Conservation (phyloP, 1,140 invertebrate species). For the Pseudomyrmex cubaensis region DNA sequence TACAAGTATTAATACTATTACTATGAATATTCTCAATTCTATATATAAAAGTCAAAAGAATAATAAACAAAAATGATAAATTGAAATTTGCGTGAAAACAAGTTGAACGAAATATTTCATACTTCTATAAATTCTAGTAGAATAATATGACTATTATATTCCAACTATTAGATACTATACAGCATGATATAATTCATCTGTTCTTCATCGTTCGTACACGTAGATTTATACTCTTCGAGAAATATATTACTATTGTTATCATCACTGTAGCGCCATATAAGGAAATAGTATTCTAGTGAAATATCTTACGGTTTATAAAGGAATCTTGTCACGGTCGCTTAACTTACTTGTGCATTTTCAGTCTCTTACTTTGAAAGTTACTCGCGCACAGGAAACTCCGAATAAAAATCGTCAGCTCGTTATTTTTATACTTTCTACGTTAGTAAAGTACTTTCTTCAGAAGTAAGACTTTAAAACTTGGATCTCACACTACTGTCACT, state of each 20-base stretch:
- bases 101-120: background rate
- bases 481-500: conserved; percentile 15
- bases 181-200: background rate
- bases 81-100: background rate
- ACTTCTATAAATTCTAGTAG: background rate
- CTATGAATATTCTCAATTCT: background rate
- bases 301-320: conserved; percentile 23
- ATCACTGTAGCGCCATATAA: conserved; percentile 17
- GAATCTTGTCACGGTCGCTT: conserved; percentile 42
- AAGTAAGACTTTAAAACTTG: conserved; percentile 21
- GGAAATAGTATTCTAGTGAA: conserved; percentile 26
- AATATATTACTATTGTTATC: conserved; percentile 48
- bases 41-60: background rate
- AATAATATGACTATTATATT: conserved; percentile 1
- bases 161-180: background rate
- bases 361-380: conserved; percentile 59
- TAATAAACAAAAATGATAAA: background rate
- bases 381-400: conserved; percentile 19
- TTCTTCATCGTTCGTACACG: conserved; percentile 44
- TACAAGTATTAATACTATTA: background rate
- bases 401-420: conserved; percentile 42
- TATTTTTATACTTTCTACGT: conserved; percentile 49
- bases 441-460: conserved; percentile 13
- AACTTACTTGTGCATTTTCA: conserved; percentile 49
- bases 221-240: conserved; percentile 48